Base-by-base conservation (phyloP, 2,113 vertebrate species). In the Plestiodon gilberti region DNA sequence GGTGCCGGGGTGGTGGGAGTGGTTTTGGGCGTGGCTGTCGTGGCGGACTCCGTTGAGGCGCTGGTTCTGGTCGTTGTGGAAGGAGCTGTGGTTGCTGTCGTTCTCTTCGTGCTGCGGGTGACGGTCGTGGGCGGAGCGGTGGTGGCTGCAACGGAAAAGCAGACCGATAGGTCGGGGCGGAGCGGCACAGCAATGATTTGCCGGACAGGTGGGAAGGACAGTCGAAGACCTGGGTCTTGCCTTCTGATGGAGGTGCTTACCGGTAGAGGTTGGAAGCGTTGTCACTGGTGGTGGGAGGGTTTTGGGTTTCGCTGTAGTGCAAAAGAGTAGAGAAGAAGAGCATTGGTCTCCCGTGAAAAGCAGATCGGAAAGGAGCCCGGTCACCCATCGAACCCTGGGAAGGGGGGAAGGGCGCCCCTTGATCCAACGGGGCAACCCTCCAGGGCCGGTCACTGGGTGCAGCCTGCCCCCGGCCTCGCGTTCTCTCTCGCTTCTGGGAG, bases 21-120 rank as follows among this genome's bases (percentile, higher is more conserved):
- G 55, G 43, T 48, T 48, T 48, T 48, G 43, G 43, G 43, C 43
- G 43, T 48, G 43, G 43, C 43, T 48, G 43, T 48, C 69, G 81
- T 7, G 59, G 6, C 78, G 23, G 84, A 1, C 18, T 30, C 6
- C 13, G 6, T 90, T 43, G 89, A 87, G 22, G 76, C 17, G 10
- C 89, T 86, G 5, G 80, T 91, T 48, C 13, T 88, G 83, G 83
- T 70, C 14, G 86, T 91, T 75, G 17, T 90, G 89, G 28, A 43
- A 13, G 30, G 1, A 1, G 86, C 69, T 1, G 65, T 11, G 14
- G 10, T 0, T 0, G 86, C 20, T 6, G 15, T 0, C 0, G 73
- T 67, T 14, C 14, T 15, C 10, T 6, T 18, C 1, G 30, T 55
- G 30, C 15, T 40, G 43, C 28, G 30, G 74, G 13, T 23, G 18